Base-by-base conservation (phyloP, 2,888 invertebrate species). In the Noctua pronuba region DNA sequence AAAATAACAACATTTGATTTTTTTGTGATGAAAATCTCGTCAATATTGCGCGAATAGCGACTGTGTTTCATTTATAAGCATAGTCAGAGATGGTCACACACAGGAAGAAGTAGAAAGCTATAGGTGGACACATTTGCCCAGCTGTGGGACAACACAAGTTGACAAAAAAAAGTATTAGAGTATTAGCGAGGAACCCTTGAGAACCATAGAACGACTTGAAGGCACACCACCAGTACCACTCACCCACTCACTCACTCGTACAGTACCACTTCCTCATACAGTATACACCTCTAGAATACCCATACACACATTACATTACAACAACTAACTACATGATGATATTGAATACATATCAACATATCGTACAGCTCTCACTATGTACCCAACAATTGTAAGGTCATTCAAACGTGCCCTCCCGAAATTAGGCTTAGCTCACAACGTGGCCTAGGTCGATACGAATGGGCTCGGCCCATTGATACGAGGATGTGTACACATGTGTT, bases 361-460 rank as follows among this genome's bases (percentile, higher is more conserved):
- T 24, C 13, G 28, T 52, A n/a, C 13, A 21, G 13, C n/a, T 13
- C n/a, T 21, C 24, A n/a, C 21, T 80, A 16, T 49, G 31, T 75
- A 75, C 24, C 1, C 28, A 70, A 81, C 62, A 49, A 82, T 64
- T 64, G 62, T 71, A 71, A 82, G 65, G 66, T 55, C 41, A 82
- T 75, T 75, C 62, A 68, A 71, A 64, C 67, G 69, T 82, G 60
- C 18, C n/a, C 35, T 67, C 13, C 55, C 31, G 52, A 80, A 75
- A 80, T 80, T 80, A 82, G 76, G 82, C 71, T 75, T 67, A 80
- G 74, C 41, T 55, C 58, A 66, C 69, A 80, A 65, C 28, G 62
- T 60, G 35, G 86, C 86, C 85, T 88, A 87, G 71, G 55, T 77
- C 73, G 64, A 82, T 72, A 68, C 58, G 46, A 83, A 65, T 82